Conservation (phyloP, 2,888 invertebrate species). For the Phania funesta region DNA sequence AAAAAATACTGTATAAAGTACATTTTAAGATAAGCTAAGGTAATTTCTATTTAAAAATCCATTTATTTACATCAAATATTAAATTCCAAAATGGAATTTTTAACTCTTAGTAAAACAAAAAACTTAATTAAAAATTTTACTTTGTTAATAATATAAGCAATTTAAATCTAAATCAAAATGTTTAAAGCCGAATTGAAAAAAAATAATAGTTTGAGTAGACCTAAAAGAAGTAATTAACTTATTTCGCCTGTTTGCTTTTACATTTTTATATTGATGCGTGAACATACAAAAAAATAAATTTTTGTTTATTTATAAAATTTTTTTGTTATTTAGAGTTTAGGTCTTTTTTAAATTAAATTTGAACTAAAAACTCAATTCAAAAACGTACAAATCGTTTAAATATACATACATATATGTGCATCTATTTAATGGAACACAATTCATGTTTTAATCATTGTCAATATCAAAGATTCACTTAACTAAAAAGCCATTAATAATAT, state of each 20-base stretch:
- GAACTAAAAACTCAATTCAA: too few relatives aligned
- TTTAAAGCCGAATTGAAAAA: not conserved
- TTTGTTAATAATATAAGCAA: not conserved
- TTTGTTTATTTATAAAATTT: too few relatives aligned
- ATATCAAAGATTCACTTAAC: constrained; percentile 5
- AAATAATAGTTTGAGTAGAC: not conserved
- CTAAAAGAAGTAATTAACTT: not conserved
- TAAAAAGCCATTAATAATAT: constrained; percentile 1
- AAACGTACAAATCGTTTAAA: not conserved
- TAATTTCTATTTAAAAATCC: constrained; percentile 54
- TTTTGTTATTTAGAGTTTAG: too few relatives aligned
- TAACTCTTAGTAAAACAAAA: constrained; percentile 49
- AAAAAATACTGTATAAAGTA: constrained; percentile 66
- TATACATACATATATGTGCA: not conserved
- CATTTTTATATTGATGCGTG: too few relatives aligned
- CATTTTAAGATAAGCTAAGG: constrained; percentile 61
- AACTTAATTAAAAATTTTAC: constrained; percentile 31
- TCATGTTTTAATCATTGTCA: not conserved
- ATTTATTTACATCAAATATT: constrained; percentile 56
- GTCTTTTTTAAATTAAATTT: too few relatives aligned
- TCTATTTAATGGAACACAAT: not conserved
- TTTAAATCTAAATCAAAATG: not conserved
- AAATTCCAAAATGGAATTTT: constrained; percentile 68
- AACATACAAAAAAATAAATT: too few relatives aligned
- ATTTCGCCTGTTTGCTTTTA: too few relatives aligned